Evolutionary conservation across 2,797 vertebrate genomes (phyloP).

Genomic region (Sebastes goodei): DNA sequence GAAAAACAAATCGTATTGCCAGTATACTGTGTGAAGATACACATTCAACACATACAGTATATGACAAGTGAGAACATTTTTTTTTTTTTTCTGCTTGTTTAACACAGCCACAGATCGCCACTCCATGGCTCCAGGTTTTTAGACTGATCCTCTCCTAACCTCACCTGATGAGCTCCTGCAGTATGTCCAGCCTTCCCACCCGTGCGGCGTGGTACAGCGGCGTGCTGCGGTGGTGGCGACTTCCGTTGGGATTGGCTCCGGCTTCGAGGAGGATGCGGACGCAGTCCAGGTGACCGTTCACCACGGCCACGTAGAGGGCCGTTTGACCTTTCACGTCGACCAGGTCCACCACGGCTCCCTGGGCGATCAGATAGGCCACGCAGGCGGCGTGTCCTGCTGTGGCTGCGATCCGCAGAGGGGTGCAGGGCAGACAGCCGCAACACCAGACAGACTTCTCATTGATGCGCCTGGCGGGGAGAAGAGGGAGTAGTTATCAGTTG

Average conservation of each 20-base stretch:
- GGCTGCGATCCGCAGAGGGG: conserved; percentile 90
- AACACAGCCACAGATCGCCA: neutral
- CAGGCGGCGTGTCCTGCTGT: conserved; percentile 90
- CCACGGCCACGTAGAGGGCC: conserved; percentile 91
- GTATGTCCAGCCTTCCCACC: conserved; percentile 89
- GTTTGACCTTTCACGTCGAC: conserved; percentile 97
- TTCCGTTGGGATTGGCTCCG: conserved; percentile 92
- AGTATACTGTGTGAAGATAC: too few relatives aligned
- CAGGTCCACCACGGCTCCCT: conserved; percentile 91
- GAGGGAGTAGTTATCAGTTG: neutral
- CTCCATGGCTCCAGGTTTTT: neutral
- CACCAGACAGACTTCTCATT: conserved; percentile 97
- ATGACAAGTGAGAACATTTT: too few relatives aligned
- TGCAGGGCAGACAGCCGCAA: conserved; percentile 93
- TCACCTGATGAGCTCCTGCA: conserved; percentile 91
- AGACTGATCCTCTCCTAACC: conserved; percentile 8
- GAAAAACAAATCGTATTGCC: too few relatives aligned
- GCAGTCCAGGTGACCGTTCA: conserved; percentile 93
- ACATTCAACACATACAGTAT: too few relatives aligned
- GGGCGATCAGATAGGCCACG: conserved; percentile 88
- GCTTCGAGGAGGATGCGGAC: conserved; percentile 91
- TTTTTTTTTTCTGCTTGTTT: too few relatives aligned
- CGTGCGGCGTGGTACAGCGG: conserved; percentile 91
- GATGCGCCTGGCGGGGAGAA: conserved; percentile 83
- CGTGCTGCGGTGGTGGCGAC: conserved; percentile 93